Conservation (phyloP, 2,888 invertebrate species). For the Encarsia formosa region DNA sequence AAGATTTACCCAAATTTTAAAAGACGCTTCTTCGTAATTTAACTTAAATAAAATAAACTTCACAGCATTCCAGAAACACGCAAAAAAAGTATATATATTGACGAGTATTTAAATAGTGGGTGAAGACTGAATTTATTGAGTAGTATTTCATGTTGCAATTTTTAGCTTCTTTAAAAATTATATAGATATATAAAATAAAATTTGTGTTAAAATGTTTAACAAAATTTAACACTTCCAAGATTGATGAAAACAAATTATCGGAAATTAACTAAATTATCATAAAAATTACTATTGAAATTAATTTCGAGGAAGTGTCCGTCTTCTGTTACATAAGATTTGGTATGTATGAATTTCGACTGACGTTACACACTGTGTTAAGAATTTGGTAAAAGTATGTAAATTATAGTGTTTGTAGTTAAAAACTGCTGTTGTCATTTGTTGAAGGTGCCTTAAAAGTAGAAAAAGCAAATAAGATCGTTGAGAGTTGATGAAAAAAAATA, state of each 20-base stretch:
- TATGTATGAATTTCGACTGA: constrained; percentile 25
- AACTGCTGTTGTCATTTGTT: constrained; percentile 43
- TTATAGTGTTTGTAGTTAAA: constrained; percentile 18
- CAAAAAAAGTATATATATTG: constrained; percentile 16
- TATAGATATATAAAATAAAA: constrained; percentile 3
- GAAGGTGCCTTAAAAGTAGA: constrained; percentile 51
- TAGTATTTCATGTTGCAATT: constrained; percentile 25
- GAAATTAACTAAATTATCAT: constrained; percentile 5
- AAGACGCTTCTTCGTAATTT: constrained; percentile 26
- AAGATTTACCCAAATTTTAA: constrained; percentile 20
- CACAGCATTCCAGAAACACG: constrained; percentile 29
- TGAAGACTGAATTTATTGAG: constrained; percentile 29
- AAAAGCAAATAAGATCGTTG: constrained; percentile 25
- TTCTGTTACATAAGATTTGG: constrained; percentile 25
- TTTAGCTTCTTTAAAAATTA: constrained; percentile 18
- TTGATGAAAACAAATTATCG: not conserved
- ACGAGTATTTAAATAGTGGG: constrained; percentile 24
- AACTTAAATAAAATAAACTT: constrained; percentile 26
- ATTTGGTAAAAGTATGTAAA: constrained; percentile 11
- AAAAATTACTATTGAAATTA: constrained; percentile 5
- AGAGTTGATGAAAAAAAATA: constrained; percentile 33
- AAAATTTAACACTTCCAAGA: constrained; percentile 9
- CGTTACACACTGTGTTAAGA: constrained; percentile 9
- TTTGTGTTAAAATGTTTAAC: constrained; percentile 15
- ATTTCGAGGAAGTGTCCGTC: constrained; percentile 20